Conservation (phyloP, 64 coral and sea anemone species). For the Stylophora pistillata region DNA sequence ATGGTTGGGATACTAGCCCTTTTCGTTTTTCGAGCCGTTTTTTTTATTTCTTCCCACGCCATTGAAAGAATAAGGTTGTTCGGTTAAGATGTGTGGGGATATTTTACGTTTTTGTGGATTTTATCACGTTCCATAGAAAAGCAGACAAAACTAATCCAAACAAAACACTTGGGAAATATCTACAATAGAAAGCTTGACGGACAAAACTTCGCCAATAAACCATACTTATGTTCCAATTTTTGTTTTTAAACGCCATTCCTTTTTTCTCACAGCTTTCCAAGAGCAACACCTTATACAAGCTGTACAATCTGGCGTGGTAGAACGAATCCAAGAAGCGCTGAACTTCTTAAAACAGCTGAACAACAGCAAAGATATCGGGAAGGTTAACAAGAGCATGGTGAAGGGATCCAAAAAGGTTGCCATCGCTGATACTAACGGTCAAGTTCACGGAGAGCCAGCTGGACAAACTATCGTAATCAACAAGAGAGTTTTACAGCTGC, state of each 20-base stretch:
- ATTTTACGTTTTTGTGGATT: no score
- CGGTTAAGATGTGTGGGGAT: no score
- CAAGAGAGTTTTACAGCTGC: constrained; percentile 21
- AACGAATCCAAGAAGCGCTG: constrained; percentile 49
- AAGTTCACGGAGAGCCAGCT: neutral
- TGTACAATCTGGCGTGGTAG: constrained; percentile 83
- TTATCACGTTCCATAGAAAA: no score
- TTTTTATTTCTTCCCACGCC: no score
- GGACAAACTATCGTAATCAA: constrained; percentile 13
- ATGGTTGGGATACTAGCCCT: no score
- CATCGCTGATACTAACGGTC: neutral
- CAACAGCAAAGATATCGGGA: constrained; percentile 11
- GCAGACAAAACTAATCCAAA: no score
- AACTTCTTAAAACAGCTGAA: constrained; percentile 51
- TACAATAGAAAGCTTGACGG: no score
- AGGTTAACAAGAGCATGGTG: constrained; percentile 11
- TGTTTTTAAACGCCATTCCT: neutral
- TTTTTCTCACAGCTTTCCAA: constrained; percentile 63
- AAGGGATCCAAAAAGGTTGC: constrained; percentile 35
- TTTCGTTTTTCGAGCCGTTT: no score
- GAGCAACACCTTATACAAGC: constrained; percentile 64
- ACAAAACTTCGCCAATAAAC: no score
- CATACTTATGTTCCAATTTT: neutral
- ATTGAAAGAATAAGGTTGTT: no score
- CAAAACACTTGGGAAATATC: no score